These are phyloP conservation scores for Paralvinella palmiformis DNA, from an alignment of 1,140 invertebrate species.

Conservation along the genomic window DNA sequence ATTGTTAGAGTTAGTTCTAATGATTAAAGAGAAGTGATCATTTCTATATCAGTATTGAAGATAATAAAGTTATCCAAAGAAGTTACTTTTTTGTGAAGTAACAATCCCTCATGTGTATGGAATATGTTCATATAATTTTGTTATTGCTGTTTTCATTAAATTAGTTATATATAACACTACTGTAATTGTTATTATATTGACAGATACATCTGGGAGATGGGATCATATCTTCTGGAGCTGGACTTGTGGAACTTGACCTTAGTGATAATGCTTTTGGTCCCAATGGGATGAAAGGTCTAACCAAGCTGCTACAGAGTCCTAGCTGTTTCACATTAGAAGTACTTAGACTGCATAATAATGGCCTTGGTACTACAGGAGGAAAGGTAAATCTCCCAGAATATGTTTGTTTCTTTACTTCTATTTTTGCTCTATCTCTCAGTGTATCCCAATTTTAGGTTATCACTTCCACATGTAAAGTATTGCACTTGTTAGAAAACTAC, in stretches of 20 bases:
- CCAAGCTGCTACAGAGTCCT: conserved; percentile 73
- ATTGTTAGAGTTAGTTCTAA: too few relatives aligned
- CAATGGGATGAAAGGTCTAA: conserved; percentile 82
- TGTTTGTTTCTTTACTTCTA: neutral
- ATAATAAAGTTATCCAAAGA: too few relatives aligned
- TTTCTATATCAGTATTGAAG: too few relatives aligned
- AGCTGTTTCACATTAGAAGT: conserved; percentile 75
- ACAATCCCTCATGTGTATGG: too few relatives aligned
- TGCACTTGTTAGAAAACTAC: too few relatives aligned
- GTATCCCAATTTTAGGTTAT: too few relatives aligned
- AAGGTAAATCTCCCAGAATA: conserved; percentile 56
- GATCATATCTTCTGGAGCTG: conserved; percentile 70
- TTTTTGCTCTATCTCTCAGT: too few relatives aligned
- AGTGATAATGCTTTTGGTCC: conserved; percentile 99
- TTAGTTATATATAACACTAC: neutral
- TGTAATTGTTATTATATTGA: neutral
- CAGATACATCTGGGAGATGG: conserved; percentile 73
- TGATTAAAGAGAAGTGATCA: too few relatives aligned
- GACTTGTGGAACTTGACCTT: conserved; percentile 80
- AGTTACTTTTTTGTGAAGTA: too few relatives aligned
- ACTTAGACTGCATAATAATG: conserved; percentile 91
- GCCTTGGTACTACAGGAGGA: conserved; percentile 85
- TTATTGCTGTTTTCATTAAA: neutral
- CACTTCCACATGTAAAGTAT: too few relatives aligned
- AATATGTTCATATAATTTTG: too few relatives aligned